Percentiles rank a stretch among this genome's conserved stretches.
These are phyloP conservation scores for Brachionus angularis DNA, from an alignment of 1,140 invertebrate genomes.

Conservation along the genomic window DNA sequence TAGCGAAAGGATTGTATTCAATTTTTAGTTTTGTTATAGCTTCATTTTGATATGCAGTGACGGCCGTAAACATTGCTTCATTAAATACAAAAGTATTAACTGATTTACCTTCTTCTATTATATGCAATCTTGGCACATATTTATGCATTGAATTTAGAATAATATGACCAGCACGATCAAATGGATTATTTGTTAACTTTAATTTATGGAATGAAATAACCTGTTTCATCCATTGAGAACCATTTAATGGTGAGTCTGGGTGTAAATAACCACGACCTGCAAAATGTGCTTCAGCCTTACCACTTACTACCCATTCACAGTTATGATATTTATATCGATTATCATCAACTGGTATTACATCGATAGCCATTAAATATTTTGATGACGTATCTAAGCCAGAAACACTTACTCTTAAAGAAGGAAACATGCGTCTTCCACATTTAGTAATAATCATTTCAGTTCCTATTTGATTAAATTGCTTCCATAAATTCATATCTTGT, in stretches of 20 bases:
- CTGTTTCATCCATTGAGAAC: slow-evolving; percentile 42
- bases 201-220: slow-evolving; percentile 41
- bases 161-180: slow-evolving; percentile 59
- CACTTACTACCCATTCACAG: slow-evolving; percentile 32
- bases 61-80: slow-evolving; percentile 94
- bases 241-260: slow-evolving; percentile 36
- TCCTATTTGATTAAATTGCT: slow-evolving; percentile 33
- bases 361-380: slow-evolving; percentile 35
- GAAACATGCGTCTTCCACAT: slow-evolving; percentile 37
- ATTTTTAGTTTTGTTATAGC: slow-evolving; percentile 47
- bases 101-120: slow-evolving; percentile 92
- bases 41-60: slow-evolving; percentile 59
- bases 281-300: slow-evolving; percentile 44
- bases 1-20: slow-evolving; percentile 45
- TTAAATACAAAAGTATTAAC: slow-evolving; percentile 97
- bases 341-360: slow-evolving; percentile 43
- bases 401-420: slow-evolving; percentile 22
- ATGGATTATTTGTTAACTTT: slow-evolving; percentile 43
- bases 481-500: slow-evolving; percentile 26
- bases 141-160: slow-evolving; percentile 99
- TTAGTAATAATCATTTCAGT: slow-evolving; percentile 44
- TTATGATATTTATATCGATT: slow-evolving; percentile 44
- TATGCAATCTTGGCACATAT: slow-evolving; percentile 97
- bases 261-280: slow-evolving; percentile 34
- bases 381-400: not conserved